These are phyloP conservation scores for Tachysurus vachellii DNA, from an alignment of 2,113 vertebrate genomes.

Conservation along the genomic window DNA sequence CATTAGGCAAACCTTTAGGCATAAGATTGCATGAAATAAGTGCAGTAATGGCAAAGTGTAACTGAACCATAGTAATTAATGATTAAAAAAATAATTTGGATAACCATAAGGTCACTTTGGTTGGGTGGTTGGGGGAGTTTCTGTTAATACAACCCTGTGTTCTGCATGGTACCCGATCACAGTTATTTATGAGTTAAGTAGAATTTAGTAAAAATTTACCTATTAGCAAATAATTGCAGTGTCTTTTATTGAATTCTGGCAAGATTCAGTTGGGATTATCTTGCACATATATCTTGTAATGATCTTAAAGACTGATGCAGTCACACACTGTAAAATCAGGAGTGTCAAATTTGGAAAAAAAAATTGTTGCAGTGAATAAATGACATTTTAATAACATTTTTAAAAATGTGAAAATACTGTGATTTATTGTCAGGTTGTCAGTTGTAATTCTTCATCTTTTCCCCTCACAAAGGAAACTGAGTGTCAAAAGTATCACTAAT, in stretches of 20 bases:
- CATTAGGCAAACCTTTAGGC: background rate
- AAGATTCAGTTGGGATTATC: no score
- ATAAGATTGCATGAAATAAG: background rate
- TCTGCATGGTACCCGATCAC: background rate
- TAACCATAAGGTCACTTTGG: background rate
- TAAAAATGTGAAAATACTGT: background rate
- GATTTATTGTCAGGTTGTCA: no score
- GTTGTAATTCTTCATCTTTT: constrained; percentile 20
- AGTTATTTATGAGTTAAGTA: no score
- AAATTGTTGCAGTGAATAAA: background rate
- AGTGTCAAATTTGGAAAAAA: background rate
- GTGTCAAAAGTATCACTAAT: constrained; percentile 87
- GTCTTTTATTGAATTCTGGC: no score
- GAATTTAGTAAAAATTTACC: background rate
- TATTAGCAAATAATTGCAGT: background rate
- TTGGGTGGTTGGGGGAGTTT: background rate
- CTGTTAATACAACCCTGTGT: background rate
- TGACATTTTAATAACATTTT: background rate
- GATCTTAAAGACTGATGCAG: background rate
- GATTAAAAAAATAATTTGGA: background rate
- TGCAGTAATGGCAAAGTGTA: no score
- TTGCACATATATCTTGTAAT: no score
- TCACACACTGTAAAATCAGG: background rate
- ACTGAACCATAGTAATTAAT: background rate
- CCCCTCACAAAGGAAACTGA: constrained; percentile 79